Conservation (phyloP, 2,888 invertebrate species). For the Digitonthophagus gazella region DNA sequence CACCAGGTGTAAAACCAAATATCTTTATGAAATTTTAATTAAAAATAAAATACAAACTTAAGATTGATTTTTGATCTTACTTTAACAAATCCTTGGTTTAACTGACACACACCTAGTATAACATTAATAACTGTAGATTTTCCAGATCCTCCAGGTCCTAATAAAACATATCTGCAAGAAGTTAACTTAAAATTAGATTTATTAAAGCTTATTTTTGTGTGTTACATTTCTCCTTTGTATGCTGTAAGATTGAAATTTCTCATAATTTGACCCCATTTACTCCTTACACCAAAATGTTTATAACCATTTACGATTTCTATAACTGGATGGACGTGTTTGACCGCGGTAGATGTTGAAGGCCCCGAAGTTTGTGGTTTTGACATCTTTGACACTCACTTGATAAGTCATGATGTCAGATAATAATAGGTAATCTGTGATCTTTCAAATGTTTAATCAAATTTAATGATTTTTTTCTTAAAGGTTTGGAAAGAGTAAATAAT, state of each 20-base stretch:
- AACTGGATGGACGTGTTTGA: conserved; percentile 25
- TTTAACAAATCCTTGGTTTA: conserved; percentile 30
- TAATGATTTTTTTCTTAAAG: too few relatives aligned
- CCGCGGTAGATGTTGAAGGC: neutral
- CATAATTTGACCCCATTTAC: conserved; percentile 28
- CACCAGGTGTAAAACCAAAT: conserved; percentile 30
- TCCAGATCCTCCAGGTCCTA: conserved; percentile 32
- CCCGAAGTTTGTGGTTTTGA: neutral
- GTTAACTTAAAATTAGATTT: neutral
- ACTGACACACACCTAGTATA: conserved; percentile 29
- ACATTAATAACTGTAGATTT: conserved; percentile 32
- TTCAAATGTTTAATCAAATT: neutral
- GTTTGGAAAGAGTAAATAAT: too few relatives aligned
- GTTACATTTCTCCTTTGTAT: conserved; percentile 31
- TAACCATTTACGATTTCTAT: conserved; percentile 30
- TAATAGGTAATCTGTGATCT: neutral
- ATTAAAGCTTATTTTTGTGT: neutral
- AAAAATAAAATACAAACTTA: conserved; percentile 1
- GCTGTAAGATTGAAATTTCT: conserved; percentile 29
- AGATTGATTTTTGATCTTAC: conserved; percentile 18
- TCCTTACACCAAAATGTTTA: conserved; percentile 29
- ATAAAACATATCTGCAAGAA: conserved; percentile 29
- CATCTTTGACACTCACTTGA: neutral
- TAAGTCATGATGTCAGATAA: neutral
- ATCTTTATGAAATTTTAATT: conserved; percentile 23